phyloP scores from a whole-genome alignment of 2,797 vertebrate species.

The Sebastes vulpes region DNA sequence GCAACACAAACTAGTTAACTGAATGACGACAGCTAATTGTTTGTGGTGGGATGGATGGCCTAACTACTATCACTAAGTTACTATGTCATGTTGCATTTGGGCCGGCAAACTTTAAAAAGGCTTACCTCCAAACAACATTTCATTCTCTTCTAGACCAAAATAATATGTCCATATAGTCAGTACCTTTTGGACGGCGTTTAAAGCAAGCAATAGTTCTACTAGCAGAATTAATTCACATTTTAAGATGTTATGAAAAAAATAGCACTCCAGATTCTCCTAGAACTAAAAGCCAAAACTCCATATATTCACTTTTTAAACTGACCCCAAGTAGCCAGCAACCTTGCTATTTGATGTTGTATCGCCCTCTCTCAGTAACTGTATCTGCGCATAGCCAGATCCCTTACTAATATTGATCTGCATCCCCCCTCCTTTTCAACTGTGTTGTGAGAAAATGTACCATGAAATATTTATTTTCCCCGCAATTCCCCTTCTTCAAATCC shows the following conservation, averaged over 20 bases:
- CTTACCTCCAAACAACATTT: not conserved
- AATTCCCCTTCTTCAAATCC: slow-evolving; percentile 42
- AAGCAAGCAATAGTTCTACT: not conserved
- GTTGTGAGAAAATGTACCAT: slow-evolving; percentile 56
- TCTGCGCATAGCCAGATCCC: slow-evolving; percentile 48
- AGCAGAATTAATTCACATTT: not conserved
- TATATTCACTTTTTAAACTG: not conserved
- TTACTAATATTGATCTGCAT: slow-evolving; percentile 58
- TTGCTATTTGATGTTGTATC: slow-evolving; percentile 17
- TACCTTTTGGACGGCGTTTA: not conserved
- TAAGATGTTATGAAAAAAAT: not conserved
- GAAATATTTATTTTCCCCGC: slow-evolving; percentile 69
- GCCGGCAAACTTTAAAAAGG: not conserved
- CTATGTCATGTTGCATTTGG: not conserved
- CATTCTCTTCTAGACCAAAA: not conserved
- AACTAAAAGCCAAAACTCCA: not conserved
- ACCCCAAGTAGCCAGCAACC: not conserved
- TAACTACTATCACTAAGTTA: not conserved
- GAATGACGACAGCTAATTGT: not conserved
- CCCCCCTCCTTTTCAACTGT: slow-evolving; percentile 41
- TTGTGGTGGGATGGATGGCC: not conserved
- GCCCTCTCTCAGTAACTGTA: slow-evolving; percentile 18
- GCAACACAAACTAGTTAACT: not conserved
- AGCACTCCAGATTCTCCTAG: not conserved
- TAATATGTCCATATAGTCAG: not conserved